Evolutionary conservation across 2,113 vertebrate genomes (phyloP), one percentile per base, ranked within the genome.

Genomic region (Apistogramma diplotaenia): DNA sequence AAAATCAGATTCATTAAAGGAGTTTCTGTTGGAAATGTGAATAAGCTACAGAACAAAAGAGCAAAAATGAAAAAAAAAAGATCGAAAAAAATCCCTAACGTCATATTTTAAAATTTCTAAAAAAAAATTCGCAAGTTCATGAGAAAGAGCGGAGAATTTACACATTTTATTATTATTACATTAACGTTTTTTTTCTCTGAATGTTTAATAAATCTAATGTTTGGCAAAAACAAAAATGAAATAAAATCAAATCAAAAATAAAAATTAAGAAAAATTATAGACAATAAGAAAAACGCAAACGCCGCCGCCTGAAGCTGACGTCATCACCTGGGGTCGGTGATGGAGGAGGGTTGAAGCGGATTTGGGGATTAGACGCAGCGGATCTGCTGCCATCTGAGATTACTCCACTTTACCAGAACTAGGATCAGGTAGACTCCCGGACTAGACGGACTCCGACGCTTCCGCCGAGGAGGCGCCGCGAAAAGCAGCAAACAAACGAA

Each of bases 311-410:
- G 4, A 1, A 1, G 16, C 0, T 82, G 73, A 85, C 82, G 89
- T 91, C 88, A 93, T 87, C 81, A 18, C 1, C 0, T 1, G 0
- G n/a, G 3, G 87, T 61, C 74, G 6, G 16, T 29, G 27, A 27
- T 16, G 9, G 6, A 9, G 3, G n/a, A 11, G 25, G 16, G 8
- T 33, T 4, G 62, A 31, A 62, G 43, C 19, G 79, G 89, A 90
- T 92, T 88, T 57, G 19, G 29, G 58, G 80, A 89, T 90, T 89
- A 90, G 15, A 40, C 13, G 3, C 35, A 40, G 60, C 5, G 18
- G 25, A 21, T 0, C 31, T 27, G 58, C 21, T 31, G 35, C 19
- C 31, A 61, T 16, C 13, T 10, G 6, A 25, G 5, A 15, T 8
- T n/a, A 6, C 3, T 18, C 4, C 33, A 18, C 23, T 29, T 67